Evolutionary conservation across 2,113 vertebrate species (phyloP).

Genomic region (Grantiella picta): DNA sequence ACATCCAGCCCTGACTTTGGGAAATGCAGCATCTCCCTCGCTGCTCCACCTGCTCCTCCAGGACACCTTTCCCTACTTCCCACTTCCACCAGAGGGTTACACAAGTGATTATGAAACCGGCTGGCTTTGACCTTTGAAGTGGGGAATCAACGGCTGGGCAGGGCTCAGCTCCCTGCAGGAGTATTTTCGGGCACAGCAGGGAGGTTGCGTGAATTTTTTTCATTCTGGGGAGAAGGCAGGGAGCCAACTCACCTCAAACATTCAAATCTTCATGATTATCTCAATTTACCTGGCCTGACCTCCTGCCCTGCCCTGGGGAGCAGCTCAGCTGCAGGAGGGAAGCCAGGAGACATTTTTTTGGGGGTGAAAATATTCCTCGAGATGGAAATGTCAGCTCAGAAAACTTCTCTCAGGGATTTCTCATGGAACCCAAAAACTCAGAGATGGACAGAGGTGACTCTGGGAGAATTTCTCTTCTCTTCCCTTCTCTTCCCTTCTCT

Average conservation of each 20-base stretch:
- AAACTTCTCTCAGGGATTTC: rapidly evolving
- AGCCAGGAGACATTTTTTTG: neutral
- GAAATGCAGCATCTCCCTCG: neutral
- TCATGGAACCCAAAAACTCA: neutral
- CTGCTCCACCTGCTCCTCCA: neutral
- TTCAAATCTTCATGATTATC: neutral
- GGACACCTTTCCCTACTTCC: neutral
- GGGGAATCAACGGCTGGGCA: neutral
- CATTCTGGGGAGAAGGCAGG: neutral
- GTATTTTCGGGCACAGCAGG: neutral
- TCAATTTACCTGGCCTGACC: neutral
- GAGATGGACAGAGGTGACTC: neutral
- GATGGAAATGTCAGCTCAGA: neutral
- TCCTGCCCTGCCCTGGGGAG: neutral
- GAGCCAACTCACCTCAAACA: neutral
- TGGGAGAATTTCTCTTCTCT: too few species aligned
- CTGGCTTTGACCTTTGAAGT: neutral
- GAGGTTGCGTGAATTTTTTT: neutral
- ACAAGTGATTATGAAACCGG: neutral
- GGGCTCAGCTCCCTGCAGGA: neutral
- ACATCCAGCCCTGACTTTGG: neutral
- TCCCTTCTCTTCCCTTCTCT: too few species aligned
- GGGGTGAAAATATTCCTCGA: neutral
- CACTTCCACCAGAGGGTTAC: neutral
- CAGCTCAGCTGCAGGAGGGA: rapidly evolving